A percentile compares a stretch with the other conserved stretches of the same genome.
phyloP scores from a whole-genome alignment of 1,140 invertebrate species.

The Megalopta genalis region DNA sequence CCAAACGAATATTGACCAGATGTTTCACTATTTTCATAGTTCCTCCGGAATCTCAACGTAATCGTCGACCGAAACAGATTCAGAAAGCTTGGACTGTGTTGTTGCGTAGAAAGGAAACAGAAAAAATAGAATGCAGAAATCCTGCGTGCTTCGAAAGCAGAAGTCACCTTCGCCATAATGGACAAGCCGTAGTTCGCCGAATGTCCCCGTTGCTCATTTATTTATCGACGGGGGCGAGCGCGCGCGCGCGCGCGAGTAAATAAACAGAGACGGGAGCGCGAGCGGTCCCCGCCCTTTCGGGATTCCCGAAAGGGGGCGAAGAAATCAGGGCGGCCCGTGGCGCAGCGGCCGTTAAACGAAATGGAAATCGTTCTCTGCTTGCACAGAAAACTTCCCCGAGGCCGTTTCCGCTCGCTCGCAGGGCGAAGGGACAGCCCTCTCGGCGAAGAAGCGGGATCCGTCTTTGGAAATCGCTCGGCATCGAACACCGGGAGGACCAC shows the following conservation, averaged over 20 bases:
- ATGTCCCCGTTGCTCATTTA: neutral
- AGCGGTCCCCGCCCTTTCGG: neutral
- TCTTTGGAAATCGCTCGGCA: conserved; percentile 12
- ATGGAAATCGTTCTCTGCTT: conserved; percentile 37
- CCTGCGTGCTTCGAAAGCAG: no score
- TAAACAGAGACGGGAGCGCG: conserved; percentile 5
- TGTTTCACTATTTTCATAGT: no score
- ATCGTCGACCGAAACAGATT: no score
- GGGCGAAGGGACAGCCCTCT: neutral
- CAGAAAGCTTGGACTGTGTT: no score
- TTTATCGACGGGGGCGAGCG: conserved; percentile 13
- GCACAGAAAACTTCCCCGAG: conserved; percentile 13
- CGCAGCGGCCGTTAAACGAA: conserved; percentile 21
- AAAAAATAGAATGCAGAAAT: no score
- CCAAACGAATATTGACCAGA: no score
- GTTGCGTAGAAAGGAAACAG: no score
- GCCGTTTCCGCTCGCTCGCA: neutral
- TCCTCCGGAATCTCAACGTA: no score
- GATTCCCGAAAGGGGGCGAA: neutral
- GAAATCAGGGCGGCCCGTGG: neutral
- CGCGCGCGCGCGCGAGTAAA: neutral
- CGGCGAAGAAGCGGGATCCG: neutral
- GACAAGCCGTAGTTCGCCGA: neutral
- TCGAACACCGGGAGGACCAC: neutral
- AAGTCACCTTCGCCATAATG: neutral